A percentile compares a stretch with the other conserved stretches of the same genome.
Evolutionary conservation across 2,797 vertebrate species (phyloP).

Genomic region (Staurois parvus): DNA sequence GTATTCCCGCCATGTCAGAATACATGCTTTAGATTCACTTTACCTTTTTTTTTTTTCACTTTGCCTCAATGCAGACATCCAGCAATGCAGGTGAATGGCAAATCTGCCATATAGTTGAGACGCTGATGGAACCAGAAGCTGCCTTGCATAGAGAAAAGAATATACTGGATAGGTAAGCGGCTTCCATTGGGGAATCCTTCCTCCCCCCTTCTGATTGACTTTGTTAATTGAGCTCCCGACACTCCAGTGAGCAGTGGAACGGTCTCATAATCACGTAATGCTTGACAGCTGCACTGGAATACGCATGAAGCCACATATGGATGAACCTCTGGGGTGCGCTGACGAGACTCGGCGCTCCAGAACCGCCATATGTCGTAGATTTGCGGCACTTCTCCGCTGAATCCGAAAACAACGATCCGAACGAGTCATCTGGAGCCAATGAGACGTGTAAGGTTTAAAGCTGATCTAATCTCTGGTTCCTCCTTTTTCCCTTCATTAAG

Average conservation of each 20-base stretch:
- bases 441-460: too few relatives aligned
- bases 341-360: background rate
- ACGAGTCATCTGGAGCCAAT: background rate
- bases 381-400: too few relatives aligned
- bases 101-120: too few relatives aligned
- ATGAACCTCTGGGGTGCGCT: background rate
- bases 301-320: background rate
- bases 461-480: too few relatives aligned
- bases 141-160: too few relatives aligned
- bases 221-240: background rate
- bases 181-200: background rate
- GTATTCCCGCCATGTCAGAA: too few relatives aligned
- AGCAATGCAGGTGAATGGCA: too few relatives aligned
- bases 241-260: background rate
- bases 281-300: background rate
- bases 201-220: background rate
- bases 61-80: too few relatives aligned
- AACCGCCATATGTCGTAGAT: constrained; percentile 1
- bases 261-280: background rate
- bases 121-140: too few relatives aligned
- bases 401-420: background rate
- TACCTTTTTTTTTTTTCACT: too few relatives aligned
- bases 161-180: background rate
- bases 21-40: too few relatives aligned
- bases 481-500: too few relatives aligned